Conservation (phyloP, 2,888 invertebrate species). For the Drosophila subquinaria region DNA sequence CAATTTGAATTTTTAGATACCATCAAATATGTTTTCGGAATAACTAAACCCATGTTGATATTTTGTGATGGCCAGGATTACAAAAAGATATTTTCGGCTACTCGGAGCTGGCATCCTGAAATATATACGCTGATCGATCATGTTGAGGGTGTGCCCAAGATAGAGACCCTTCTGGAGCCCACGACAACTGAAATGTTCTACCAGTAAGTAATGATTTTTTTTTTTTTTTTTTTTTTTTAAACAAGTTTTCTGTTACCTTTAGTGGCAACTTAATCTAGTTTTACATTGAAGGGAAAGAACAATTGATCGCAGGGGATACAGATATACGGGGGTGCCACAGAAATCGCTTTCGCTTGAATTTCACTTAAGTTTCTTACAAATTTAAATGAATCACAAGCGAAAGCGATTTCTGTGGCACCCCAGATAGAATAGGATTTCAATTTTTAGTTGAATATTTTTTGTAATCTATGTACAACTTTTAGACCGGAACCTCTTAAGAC, state of each 20-base stretch:
- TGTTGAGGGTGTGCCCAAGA: slow-evolving; percentile 57
- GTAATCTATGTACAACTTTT: not conserved
- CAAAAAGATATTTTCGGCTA: slow-evolving; percentile 55
- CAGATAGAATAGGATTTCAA: no score
- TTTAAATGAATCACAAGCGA: no score
- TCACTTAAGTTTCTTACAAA: no score
- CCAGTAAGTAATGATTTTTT: slow-evolving; percentile 50
- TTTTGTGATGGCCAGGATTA: slow-evolving; percentile 69
- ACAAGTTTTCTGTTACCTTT: not conserved
- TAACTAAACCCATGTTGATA: slow-evolving; percentile 65
- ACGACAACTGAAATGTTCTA: slow-evolving; percentile 62
- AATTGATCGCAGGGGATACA: no score
- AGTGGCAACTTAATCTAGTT: no score
- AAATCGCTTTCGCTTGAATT: no score
- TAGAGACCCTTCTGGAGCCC: slow-evolving; percentile 61
- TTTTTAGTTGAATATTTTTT: no score
- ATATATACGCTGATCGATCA: slow-evolving; percentile 56
- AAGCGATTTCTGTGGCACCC: no score
- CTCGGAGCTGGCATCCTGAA: slow-evolving; percentile 62
- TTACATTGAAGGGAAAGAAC: no score
- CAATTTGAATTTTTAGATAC: slow-evolving; percentile 41
- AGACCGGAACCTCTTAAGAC: slow-evolving; percentile 63
- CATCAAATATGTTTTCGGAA: slow-evolving; percentile 53
- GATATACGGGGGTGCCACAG: no score
- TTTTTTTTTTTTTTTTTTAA: no score